Evolutionary conservation across 2,113 vertebrate species (phyloP), one percentile per base, ranked within the genome.

Genomic region (Neodontobutis hainanensis): DNA sequence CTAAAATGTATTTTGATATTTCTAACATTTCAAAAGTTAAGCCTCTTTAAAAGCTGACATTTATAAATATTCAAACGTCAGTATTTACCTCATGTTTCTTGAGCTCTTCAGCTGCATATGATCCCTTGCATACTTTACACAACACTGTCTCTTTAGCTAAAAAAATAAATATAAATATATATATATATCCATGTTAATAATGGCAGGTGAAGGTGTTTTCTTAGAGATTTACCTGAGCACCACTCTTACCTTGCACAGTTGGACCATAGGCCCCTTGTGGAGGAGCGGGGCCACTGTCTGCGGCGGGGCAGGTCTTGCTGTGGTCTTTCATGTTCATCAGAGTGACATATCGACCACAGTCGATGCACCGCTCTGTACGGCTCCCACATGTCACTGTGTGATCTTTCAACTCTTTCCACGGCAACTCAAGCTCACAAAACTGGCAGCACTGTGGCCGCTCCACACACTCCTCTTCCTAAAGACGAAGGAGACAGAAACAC

Each of bases 371-470:
- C 64, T 93, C 85, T 0, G 89, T 94, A 43, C 74, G 89, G 76
- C 82, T 90, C 35, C 92, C 89, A 5, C 94, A 96, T 14, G 8
- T 27, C 64, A 65, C 9, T 2, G 52, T 5, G 16, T 97, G 95
- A 2, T 83, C 44, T 0, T 71, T 59, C 69, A 95, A 83, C 19
- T 75, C 45, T 27, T 46, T 76, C 65, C 78, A 77, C 1, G 87
- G 72, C 57, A 95, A 5, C 4, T 89, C 83, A 66, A 94, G 82
- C 9, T 94, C 61, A 2, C 95, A 95, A 86, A 91, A 94, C 35
- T 38, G 46, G 65, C 95, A 96, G 15, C 14, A 44, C 38, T n/a
- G 16, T 3, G 75, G 51, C 45, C 88, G 85, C 44, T 91, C 79
- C 0, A 27, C 61, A 48, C 91, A 93, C 15, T 92, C 84, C 2